These are phyloP conservation scores for Sympetrum striolatum DNA, from an alignment of 2,888 invertebrate genomes.

Conservation along the genomic window DNA sequence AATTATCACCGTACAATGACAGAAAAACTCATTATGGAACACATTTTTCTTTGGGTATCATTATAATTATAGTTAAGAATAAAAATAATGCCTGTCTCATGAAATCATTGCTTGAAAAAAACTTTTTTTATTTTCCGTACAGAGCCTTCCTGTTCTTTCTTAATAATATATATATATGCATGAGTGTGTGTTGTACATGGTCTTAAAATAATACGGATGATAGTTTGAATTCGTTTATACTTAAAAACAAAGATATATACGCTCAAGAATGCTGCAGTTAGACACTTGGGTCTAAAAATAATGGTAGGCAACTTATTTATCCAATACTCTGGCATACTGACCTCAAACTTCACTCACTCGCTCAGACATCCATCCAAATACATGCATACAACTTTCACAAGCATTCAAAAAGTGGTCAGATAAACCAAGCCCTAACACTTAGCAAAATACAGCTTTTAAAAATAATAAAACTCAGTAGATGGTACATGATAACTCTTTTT, in stretches of 20 bases:
- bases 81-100: slow-evolving; percentile 41
- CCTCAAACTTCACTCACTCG: background rate
- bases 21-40: slow-evolving; percentile 30
- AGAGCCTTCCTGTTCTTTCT: slow-evolving; percentile 44
- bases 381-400: background rate
- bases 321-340: slow-evolving; percentile 29
- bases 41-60: slow-evolving; percentile 25
- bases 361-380: background rate
- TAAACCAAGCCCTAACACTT: slow-evolving; percentile 34
- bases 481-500: slow-evolving; percentile 27
- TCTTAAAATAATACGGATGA: slow-evolving; percentile 39
- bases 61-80: background rate
- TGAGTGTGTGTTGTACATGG: slow-evolving; percentile 43
- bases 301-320: slow-evolving; percentile 40
- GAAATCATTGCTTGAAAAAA: slow-evolving; percentile 37
- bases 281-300: slow-evolving; percentile 40
- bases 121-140: slow-evolving; percentile 40
- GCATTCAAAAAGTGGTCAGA: slow-evolving; percentile 19
- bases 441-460: slow-evolving; percentile 42
- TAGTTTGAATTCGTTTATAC: slow-evolving; percentile 33
- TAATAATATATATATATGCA: slow-evolving; percentile 42
- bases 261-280: slow-evolving; percentile 30
- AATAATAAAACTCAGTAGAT: slow-evolving; percentile 42
- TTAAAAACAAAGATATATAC: slow-evolving; percentile 39
- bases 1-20: background rate